phyloP scores from a whole-genome alignment of 2,888 invertebrate species.

The Tetropium fuscum region DNA sequence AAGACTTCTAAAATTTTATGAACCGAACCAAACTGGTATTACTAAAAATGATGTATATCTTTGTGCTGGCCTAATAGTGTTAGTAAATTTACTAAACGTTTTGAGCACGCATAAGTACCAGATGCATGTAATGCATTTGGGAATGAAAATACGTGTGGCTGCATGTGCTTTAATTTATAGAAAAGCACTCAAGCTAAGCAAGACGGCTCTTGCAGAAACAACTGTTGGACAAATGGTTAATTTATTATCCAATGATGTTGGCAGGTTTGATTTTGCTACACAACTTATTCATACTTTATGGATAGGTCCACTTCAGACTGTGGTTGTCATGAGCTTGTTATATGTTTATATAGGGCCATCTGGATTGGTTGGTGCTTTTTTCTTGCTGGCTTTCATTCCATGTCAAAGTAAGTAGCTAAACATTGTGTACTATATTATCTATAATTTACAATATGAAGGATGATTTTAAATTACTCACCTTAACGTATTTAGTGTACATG shows the following conservation, averaged over 20 bases:
- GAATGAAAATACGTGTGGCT: constrained; percentile 86
- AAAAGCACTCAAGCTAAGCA: constrained; percentile 77
- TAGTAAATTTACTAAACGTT: constrained; percentile 78
- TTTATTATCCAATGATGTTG: constrained; percentile 67
- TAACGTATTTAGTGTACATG: constrained; percentile 52
- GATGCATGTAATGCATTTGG: constrained; percentile 85
- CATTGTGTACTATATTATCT: too few relatives aligned
- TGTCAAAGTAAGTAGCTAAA: constrained; percentile 59
- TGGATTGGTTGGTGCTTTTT: constrained; percentile 61
- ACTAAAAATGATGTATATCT: constrained; percentile 74
- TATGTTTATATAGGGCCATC: constrained; percentile 61
- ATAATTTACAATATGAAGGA: neutral
- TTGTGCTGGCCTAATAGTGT: constrained; percentile 79
- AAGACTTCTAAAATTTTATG: constrained; percentile 72
- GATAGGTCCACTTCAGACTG: constrained; percentile 75
- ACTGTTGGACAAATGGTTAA: constrained; percentile 46
- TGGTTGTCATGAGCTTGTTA: constrained; percentile 69
- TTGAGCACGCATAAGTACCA: constrained; percentile 81
- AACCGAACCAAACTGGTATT: constrained; percentile 63
- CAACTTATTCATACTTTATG: constrained; percentile 84
- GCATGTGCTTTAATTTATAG: constrained; percentile 86
- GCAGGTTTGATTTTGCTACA: constrained; percentile 84
- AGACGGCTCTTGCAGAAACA: constrained; percentile 34
- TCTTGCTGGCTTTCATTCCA: constrained; percentile 57
- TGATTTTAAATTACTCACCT: neutral